phyloP scores from a whole-genome alignment of 2,797 vertebrate species.

The Hapalemur alaotrensis region DNA sequence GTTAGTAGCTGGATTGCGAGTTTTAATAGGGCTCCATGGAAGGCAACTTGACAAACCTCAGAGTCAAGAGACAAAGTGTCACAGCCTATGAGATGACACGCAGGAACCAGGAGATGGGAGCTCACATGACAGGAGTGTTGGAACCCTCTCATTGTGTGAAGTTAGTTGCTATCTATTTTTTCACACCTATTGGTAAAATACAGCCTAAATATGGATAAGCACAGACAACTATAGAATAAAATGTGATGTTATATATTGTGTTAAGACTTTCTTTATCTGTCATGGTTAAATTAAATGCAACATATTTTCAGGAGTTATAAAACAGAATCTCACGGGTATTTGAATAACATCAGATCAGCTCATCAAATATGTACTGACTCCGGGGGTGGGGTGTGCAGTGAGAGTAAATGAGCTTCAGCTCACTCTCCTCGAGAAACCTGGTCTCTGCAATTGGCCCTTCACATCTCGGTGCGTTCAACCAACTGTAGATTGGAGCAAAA shows the following conservation, averaged over 20 bases:
- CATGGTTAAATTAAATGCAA: not conserved
- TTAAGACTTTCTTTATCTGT: not conserved
- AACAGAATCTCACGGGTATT: not conserved
- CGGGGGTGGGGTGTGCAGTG: too few species aligned
- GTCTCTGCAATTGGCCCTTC: not conserved
- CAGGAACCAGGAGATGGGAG: not conserved
- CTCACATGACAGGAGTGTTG: not conserved
- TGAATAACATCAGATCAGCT: not conserved
- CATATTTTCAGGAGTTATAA: not conserved
- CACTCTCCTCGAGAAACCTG: fast-evolving
- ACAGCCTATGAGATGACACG: not conserved
- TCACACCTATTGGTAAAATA: not conserved
- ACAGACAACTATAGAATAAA: not conserved
- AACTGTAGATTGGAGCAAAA: not conserved
- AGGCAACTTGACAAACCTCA: not conserved
- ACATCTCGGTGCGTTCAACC: not conserved
- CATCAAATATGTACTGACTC: not conserved
- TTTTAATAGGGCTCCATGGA: not conserved
- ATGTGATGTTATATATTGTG: not conserved
- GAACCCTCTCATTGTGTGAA: not conserved
- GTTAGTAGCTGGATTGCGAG: not conserved
- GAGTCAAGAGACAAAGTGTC: not conserved
- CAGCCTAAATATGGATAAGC: not conserved
- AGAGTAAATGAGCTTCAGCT: not conserved
- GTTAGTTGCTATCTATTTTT: not conserved